Evolutionary conservation across 2,888 invertebrate genomes (phyloP).

Genomic region (Matsumyia berberina): DNA sequence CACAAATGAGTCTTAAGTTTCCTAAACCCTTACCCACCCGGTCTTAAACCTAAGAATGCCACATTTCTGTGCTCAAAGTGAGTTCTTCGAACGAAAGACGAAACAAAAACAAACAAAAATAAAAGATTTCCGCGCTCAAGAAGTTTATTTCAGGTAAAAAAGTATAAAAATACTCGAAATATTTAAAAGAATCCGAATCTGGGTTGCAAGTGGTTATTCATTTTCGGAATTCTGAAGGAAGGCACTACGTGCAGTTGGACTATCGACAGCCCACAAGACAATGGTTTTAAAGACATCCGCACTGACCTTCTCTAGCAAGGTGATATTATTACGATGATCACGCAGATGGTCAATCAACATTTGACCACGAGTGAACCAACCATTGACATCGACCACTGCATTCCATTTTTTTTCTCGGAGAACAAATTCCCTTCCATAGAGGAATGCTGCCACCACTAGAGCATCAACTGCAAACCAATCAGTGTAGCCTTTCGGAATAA

Average conservation of each 20-base stretch:
- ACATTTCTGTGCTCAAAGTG: too few species aligned
- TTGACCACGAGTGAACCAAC: constrained; percentile 87
- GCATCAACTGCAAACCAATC: constrained; percentile 85
- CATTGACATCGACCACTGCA: constrained; percentile 86
- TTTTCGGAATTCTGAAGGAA: neutral
- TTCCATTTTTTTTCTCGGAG: constrained; percentile 82
- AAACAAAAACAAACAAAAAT: too few species aligned
- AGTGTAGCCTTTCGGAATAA: constrained; percentile 77
- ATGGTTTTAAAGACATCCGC: constrained; percentile 85
- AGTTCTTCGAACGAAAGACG: too few species aligned
- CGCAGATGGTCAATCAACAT: constrained; percentile 86
- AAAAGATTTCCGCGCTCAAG: too few species aligned
- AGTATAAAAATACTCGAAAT: too few species aligned
- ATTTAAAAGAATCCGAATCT: neutral
- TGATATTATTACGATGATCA: constrained; percentile 80
- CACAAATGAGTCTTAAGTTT: too few species aligned
- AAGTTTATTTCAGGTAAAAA: too few species aligned
- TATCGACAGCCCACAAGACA: constrained; percentile 82
- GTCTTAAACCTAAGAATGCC: too few species aligned
- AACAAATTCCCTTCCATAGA: constrained; percentile 83
- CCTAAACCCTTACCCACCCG: too few species aligned
- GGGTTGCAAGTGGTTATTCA: neutral
- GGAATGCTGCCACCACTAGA: constrained; percentile 84
- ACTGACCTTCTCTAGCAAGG: constrained; percentile 84
- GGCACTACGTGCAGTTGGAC: constrained; percentile 11